These are phyloP conservation scores for Eupelmus urozonus DNA, from an alignment of 2,888 invertebrate species.

Conservation along the genomic window DNA sequence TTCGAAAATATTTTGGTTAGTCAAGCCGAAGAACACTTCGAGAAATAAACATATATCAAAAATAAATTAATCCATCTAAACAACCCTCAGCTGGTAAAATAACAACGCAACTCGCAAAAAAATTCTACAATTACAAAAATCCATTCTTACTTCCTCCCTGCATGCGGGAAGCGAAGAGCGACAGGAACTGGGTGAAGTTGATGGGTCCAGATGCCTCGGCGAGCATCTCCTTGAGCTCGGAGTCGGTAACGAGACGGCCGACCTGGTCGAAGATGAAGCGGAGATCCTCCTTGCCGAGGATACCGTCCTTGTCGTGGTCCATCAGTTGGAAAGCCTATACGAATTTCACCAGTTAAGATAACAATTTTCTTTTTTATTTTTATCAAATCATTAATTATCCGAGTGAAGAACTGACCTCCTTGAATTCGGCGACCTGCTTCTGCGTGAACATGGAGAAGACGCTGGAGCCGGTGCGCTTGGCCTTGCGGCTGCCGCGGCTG, in stretches of 20 bases:
- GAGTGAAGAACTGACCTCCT: constrained; percentile 83
- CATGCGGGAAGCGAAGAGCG: constrained; percentile 94
- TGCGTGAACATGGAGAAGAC: constrained; percentile 98
- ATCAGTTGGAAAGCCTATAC: constrained; percentile 94
- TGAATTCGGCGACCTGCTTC: constrained; percentile 97
- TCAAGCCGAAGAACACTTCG: too few relatives aligned
- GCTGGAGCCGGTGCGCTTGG: constrained; percentile 94
- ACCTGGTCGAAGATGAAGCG: constrained; percentile 94
- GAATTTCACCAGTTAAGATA: too few relatives aligned
- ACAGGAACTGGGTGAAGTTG: constrained; percentile 96
- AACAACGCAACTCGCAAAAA: background rate
- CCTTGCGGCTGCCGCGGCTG: constrained; percentile 89
- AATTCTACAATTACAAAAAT: background rate
- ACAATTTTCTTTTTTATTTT: background rate
- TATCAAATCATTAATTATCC: too few relatives aligned
- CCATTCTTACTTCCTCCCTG: constrained; percentile 84
- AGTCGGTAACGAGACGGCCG: constrained; percentile 92
- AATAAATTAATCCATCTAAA: too few relatives aligned
- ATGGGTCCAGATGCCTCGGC: constrained; percentile 93
- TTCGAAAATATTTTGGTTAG: too few relatives aligned
- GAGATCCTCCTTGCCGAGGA: constrained; percentile 92
- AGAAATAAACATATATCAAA: too few relatives aligned
- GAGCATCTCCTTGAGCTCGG: constrained; percentile 94
- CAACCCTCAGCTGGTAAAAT: too few relatives aligned
- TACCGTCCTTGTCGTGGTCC: constrained; percentile 96